A percentile compares a stretch with the other conserved stretches of the same genome.
These are phyloP conservation scores for Centropus unirufus DNA, from an alignment of 2,113 vertebrate species.

Conservation along the genomic window DNA sequence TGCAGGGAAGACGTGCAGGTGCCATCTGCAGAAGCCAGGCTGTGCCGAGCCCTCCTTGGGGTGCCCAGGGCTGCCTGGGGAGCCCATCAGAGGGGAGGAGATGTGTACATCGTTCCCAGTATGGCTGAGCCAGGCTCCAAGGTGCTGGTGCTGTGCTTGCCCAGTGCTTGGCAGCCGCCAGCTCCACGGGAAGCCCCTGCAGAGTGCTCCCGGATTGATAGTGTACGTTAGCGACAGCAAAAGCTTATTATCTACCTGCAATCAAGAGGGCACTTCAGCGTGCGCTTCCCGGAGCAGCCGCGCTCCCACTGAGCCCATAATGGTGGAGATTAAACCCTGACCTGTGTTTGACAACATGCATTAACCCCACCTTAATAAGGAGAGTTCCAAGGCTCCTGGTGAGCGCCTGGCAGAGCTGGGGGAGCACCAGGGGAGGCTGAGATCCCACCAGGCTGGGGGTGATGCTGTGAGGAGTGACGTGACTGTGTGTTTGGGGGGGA, in stretches of 20 bases:
- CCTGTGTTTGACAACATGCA: constrained; percentile 30
- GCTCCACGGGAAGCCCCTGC: background rate
- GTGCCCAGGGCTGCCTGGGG: background rate
- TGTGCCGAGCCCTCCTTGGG: background rate
- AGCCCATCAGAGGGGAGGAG: rapidly evolving
- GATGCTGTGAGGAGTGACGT: rapidly evolving
- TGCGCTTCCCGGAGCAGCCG: background rate
- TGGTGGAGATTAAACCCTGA: constrained; percentile 59
- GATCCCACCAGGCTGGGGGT: rapidly evolving
- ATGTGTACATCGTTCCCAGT: rapidly evolving
- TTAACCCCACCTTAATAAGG: background rate
- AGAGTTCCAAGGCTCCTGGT: background rate
- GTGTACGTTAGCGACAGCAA: background rate
- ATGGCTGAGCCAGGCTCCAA: rapidly evolving
- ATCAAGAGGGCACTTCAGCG: constrained; percentile 48
- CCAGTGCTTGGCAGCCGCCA: background rate
- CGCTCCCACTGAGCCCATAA: background rate
- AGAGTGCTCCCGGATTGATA: background rate
- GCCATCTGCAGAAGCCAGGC: background rate
- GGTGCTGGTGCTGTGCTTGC: rapidly evolving
- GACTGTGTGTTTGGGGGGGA: rapidly evolving
- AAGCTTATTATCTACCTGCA: constrained; percentile 55
- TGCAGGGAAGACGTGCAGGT: background rate
- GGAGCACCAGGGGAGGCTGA: background rate
- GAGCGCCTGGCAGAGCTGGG: background rate